These are phyloP conservation scores for Selenia dentaria DNA, from an alignment of 2,888 invertebrate species.

Conservation along the genomic window DNA sequence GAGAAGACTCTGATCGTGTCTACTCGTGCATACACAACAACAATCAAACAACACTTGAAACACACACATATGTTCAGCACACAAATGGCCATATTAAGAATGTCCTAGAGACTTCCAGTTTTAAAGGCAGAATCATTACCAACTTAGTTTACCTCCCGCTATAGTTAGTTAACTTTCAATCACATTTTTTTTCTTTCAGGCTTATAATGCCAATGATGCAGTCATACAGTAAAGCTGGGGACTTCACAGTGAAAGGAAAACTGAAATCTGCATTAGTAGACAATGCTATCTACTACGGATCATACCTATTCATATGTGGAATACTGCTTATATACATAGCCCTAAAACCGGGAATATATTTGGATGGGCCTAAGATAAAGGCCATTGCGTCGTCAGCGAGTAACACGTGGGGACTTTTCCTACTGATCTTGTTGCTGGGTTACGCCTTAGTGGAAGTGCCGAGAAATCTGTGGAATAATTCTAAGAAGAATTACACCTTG, in stretches of 20 bases:
- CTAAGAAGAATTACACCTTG: slow-evolving; percentile 93
- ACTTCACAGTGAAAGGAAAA: slow-evolving; percentile 97
- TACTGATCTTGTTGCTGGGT: slow-evolving; percentile 95
- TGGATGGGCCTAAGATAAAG: slow-evolving; percentile 97
- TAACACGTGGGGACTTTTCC: slow-evolving; percentile 99
- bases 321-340: slow-evolving; percentile 97
- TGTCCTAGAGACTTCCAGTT: too few relatives aligned
- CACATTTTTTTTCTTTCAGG: slow-evolving; percentile 87
- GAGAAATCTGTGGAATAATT: slow-evolving; percentile 95
- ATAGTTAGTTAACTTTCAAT: too few relatives aligned
- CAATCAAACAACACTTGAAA: too few relatives aligned
- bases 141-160: too few relatives aligned
- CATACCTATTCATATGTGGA: slow-evolving; percentile 97
- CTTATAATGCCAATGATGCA: slow-evolving; percentile 99
- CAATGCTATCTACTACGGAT: slow-evolving; percentile 99
- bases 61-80: too few relatives aligned
- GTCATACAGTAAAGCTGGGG: slow-evolving; percentile 98
- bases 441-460: slow-evolving; percentile 99
- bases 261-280: slow-evolving; percentile 97
- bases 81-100: too few relatives aligned
- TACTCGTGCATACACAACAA: too few relatives aligned
- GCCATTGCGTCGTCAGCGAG: slow-evolving; percentile 99
- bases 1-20: too few relatives aligned
- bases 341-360: slow-evolving; percentile 92
- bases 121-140: too few relatives aligned